Base-by-base conservation (phyloP, 2,888 invertebrate genomes). In the Lysandra coridon region DNA sequence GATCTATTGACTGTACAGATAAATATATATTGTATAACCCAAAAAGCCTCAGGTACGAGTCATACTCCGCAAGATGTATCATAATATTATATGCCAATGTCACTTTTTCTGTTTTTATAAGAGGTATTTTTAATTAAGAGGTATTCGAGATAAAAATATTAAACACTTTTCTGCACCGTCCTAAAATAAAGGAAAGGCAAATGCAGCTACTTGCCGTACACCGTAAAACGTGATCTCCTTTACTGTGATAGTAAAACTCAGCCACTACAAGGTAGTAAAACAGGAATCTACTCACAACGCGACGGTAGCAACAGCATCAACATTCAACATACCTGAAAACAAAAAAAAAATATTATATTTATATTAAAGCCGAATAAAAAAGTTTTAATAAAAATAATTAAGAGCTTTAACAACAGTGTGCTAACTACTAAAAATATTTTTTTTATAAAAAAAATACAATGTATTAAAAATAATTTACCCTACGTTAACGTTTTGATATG, bases 171-270 rank as follows among this genome's bases (percentile, higher is more conserved):
- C 69, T 37, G 14, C 17, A 5, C 33, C 14, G 14, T 17, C 33
- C 33, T 17, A 69, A 14, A 14, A 69, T 14, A 69, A 33, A 37
- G 33, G 33, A 17, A 69, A 14, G 2, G 33, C 33, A 37, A 69
- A 37, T 69, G 33, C 33, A 69, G 69, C 69, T 14, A 33, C 30
- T 69, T 69, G 1, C 64, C 12, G 30, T 64, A 10, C 12, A 33
- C 69, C 33, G 33, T 37, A 69, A 69, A 69, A 37, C 33, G 33
- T 1, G 33, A 37, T 4, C 7, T 69, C 69, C 64, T 69, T 69
- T 69, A 69, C 33, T 69, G 69, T 37, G 69, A 37, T 69, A 33
- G 69, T 69, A 69, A 37, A 69, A 69, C 69, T 33, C 69, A 69
- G 14, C 37, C 17, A 69, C 33, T 69, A 5, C 69, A 37, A 23